These are phyloP conservation scores for Sweltsa coloradensis DNA, from an alignment of 1,140 invertebrate genomes.

Conservation along the genomic window DNA sequence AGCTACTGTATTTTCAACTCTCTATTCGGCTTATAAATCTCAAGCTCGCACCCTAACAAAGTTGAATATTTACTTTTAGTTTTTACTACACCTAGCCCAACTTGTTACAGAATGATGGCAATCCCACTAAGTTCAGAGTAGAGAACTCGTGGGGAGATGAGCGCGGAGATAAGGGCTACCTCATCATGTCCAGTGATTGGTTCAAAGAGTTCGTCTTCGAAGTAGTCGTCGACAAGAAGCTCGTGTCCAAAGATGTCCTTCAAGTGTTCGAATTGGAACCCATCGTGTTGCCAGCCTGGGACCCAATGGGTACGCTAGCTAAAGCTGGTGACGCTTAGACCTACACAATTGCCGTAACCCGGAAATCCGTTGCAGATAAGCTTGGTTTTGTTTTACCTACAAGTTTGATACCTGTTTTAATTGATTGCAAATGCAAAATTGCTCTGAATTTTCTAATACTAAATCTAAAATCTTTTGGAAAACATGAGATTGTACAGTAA, in stretches of 20 bases:
- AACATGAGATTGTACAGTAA: no score
- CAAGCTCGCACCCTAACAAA: not conserved
- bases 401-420: no score
- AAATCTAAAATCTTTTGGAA: no score
- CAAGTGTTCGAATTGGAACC: conserved; percentile 63
- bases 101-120: conserved; percentile 46
- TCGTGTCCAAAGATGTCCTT: conserved; percentile 58
- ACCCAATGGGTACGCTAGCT: conserved; percentile 82
- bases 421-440: no score
- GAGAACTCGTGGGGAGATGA: conserved; percentile 91
- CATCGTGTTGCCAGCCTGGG: conserved; percentile 75
- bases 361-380: no score
- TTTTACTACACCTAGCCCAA: no score
- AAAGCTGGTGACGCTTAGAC: no score
- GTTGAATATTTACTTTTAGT: no score
- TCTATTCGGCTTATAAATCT: conserved; percentile 3
- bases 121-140: conserved; percentile 62
- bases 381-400: no score
- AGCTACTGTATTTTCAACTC: no score
- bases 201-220: conserved; percentile 86
- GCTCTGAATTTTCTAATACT: no score
- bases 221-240: conserved; percentile 76
- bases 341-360: no score
- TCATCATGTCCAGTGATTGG: conserved; percentile 72
- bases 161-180: conserved; percentile 74